phyloP scores from a whole-genome alignment of 2,888 invertebrate species.

The Lycophotia porphyrea region DNA sequence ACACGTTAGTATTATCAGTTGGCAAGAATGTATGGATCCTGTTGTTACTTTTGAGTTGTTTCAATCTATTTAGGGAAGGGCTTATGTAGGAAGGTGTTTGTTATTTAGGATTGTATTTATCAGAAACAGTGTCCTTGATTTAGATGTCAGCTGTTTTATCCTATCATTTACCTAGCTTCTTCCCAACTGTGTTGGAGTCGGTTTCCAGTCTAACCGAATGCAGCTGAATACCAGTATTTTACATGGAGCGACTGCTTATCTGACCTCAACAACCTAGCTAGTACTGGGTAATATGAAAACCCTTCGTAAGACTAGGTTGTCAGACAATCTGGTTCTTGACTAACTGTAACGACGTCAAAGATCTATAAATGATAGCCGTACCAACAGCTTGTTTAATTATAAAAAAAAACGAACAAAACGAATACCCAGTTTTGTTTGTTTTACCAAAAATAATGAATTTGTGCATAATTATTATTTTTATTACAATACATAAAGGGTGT shows the following conservation, averaged over 20 bases:
- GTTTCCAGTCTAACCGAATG: neutral
- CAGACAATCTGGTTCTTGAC: neutral
- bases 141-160: neutral
- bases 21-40: constrained; percentile 49
- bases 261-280: neutral
- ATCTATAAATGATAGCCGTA: neutral
- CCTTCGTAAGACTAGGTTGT: neutral
- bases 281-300: neutral
- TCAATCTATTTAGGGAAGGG: neutral
- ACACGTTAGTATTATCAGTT: constrained; percentile 59
- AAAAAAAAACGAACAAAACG: no score
- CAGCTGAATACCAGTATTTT: neutral
- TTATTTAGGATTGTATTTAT: neutral
- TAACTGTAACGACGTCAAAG: neutral
- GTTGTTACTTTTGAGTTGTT: constrained; percentile 29
- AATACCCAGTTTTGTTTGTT: neutral
- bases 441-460: neutral
- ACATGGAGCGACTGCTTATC: neutral
- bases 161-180: neutral
- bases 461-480: no score
- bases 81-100: neutral
- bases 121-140: neutral
- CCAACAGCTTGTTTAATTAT: neutral
- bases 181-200: neutral
- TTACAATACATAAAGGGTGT: no score